Percentiles rank a stretch among this genome's conserved stretches.
phyloP scores from a whole-genome alignment of 2,113 vertebrate species.

The Saccopteryx leptura region DNA sequence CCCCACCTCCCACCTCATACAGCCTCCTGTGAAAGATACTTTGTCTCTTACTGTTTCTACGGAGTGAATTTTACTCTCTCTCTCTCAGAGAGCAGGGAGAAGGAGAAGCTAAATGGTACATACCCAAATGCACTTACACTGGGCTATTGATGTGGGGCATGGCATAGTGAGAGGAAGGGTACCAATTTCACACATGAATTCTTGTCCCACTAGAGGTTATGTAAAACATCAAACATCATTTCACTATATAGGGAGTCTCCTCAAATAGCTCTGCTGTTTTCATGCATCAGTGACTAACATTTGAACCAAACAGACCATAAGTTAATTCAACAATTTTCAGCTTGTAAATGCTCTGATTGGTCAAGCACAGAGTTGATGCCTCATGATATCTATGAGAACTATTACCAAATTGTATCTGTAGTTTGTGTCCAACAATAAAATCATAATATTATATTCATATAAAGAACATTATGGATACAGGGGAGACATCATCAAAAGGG shows the following conservation, averaged over 20 bases:
- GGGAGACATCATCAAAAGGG: background rate
- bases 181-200: background rate
- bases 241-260: background rate
- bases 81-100: background rate
- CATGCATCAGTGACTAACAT: background rate
- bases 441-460: background rate
- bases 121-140: background rate
- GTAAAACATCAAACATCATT: background rate
- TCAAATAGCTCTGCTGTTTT: background rate
- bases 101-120: background rate
- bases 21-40: background rate
- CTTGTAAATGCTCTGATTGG: background rate
- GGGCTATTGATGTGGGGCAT: background rate
- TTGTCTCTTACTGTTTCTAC: background rate
- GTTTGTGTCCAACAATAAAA: background rate
- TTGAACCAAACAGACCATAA: conserved; percentile 2
- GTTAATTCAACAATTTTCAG: conserved; percentile 10
- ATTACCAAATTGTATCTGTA: conserved; percentile 17
- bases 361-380: background rate
- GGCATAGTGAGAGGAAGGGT: background rate
- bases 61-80: background rate
- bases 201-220: background rate
- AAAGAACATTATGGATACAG: background rate
- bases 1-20: background rate
- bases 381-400: background rate